Percentiles rank a stretch among this genome's conserved stretches.
Conservation (phyloP, 2,888 invertebrate genomes). For the Bugulina stolonifera region DNA sequence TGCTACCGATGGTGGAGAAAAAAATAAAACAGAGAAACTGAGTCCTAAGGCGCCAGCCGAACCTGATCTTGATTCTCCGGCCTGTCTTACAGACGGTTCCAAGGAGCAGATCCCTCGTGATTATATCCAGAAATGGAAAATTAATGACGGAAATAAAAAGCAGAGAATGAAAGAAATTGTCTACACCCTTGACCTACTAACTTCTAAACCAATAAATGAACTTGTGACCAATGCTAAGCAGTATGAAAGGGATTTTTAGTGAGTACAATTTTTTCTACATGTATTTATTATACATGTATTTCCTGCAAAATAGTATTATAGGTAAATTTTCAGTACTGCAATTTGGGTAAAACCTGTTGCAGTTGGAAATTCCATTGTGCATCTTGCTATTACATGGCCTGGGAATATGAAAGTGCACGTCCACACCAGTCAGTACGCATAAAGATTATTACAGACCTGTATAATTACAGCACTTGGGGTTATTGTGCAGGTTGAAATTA, state of each 20-base stretch:
- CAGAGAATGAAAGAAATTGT: conserved; percentile 2
- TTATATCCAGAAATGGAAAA: conserved; percentile 11
- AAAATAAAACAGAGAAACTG: background rate
- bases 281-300: too few relatives aligned
- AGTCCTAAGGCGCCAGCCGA: background rate
- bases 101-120: background rate
- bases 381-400: too few relatives aligned
- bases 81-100: conserved; percentile 16
- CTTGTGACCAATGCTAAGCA: background rate
- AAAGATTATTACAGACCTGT: too few relatives aligned
- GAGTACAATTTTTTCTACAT: background rate
- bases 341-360: too few relatives aligned
- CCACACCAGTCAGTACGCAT: too few relatives aligned
- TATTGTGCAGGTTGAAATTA: too few relatives aligned
- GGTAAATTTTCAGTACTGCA: too few relatives aligned
- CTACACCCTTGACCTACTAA: background rate
- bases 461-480: too few relatives aligned
- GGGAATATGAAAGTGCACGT: too few relatives aligned
- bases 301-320: too few relatives aligned
- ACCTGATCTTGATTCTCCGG: background rate
- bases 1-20: background rate
- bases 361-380: too few relatives aligned
- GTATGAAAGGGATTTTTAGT: conserved; percentile 17
- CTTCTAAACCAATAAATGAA: background rate
- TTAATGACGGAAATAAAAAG: background rate